Percentiles rank a stretch among this genome's conserved stretches.
phyloP scores from a whole-genome alignment of 2,888 invertebrate genomes.

The Chrysotoxum bicinctum region DNA sequence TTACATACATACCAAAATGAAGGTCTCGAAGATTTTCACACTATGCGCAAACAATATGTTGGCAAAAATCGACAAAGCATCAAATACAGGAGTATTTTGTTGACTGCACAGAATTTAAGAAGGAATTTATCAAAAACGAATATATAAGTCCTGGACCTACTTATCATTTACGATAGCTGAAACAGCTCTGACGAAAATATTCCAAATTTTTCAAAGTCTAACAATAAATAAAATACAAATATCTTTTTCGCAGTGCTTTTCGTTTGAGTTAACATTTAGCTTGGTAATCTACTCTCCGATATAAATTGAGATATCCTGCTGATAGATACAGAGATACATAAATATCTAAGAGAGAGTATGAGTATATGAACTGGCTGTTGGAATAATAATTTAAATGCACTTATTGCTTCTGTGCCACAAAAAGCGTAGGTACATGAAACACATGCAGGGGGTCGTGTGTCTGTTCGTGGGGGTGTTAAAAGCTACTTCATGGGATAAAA shows the following conservation, averaged over 20 bases:
- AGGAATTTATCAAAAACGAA: no score
- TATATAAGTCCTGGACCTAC: no score
- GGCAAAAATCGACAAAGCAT: no score
- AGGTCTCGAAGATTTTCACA: no score
- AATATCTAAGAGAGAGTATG: not conserved
- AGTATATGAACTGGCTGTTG: slow-evolving; percentile 14
- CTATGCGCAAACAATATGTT: no score
- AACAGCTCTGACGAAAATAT: no score
- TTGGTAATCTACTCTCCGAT: slow-evolving; percentile 44
- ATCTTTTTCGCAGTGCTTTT: not conserved
- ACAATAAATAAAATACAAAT: not conserved
- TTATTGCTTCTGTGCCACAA: slow-evolving; percentile 37
- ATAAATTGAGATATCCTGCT: slow-evolving; percentile 34
- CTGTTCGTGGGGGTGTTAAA: slow-evolving; percentile 1
- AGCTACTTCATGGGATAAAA: slow-evolving; percentile 9
- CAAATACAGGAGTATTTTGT: no score
- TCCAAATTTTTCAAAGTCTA: no score
- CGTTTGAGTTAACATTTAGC: not conserved
- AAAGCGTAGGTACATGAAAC: not conserved
- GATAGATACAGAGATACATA: slow-evolving; percentile 4
- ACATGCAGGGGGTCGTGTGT: not conserved
- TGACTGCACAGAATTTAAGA: no score
- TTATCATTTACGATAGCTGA: no score
- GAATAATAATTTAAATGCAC: slow-evolving; percentile 52
- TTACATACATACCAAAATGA: no score